Percentiles rank a stretch among this genome's conserved stretches.
phyloP scores from a whole-genome alignment of 1,140 invertebrate genomes.

The Drosophila sp. region DNA sequence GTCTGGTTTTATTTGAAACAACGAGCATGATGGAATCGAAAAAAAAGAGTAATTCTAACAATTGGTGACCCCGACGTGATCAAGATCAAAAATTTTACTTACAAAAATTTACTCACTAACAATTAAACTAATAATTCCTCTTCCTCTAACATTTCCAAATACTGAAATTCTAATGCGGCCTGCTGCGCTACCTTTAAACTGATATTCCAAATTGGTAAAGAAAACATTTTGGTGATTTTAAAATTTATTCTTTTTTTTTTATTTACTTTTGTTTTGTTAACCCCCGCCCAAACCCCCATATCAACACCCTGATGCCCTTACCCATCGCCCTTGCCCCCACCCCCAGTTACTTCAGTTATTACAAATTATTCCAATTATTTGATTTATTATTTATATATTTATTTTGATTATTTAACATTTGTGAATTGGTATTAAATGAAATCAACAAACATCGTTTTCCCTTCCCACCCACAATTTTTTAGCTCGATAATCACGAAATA shows the following conservation, averaged over 20 bases:
- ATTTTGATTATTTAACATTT: constrained; percentile 54
- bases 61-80: constrained; percentile 4
- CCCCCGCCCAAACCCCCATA: background rate
- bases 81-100: constrained; percentile 46
- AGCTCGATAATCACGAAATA: constrained; percentile 99
- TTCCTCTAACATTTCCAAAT: constrained; percentile 62
- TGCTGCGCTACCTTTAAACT: constrained; percentile 19
- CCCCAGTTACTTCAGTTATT: constrained; percentile 27
- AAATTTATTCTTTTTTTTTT: constrained; percentile 23
- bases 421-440: constrained; percentile 73
- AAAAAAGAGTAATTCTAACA: background rate
- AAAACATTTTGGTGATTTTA: constrained; percentile 40
- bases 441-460: constrained; percentile 53
- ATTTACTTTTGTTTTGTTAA: constrained; percentile 20
- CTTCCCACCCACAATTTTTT: constrained; percentile 85
- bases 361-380: constrained; percentile 30
- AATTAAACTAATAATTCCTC: constrained; percentile 25
- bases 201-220: constrained; percentile 62
- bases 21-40: constrained; percentile 35
- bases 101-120: constrained; percentile 43
- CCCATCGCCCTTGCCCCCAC: background rate
- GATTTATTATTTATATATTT: constrained; percentile 55
- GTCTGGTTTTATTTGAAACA: constrained; percentile 81
- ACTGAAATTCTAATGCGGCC: constrained; percentile 51
- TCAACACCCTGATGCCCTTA: background rate